These are phyloP conservation scores for Microcebus jonahi DNA, from an alignment of 2,113 vertebrate genomes.

Conservation along the genomic window DNA sequence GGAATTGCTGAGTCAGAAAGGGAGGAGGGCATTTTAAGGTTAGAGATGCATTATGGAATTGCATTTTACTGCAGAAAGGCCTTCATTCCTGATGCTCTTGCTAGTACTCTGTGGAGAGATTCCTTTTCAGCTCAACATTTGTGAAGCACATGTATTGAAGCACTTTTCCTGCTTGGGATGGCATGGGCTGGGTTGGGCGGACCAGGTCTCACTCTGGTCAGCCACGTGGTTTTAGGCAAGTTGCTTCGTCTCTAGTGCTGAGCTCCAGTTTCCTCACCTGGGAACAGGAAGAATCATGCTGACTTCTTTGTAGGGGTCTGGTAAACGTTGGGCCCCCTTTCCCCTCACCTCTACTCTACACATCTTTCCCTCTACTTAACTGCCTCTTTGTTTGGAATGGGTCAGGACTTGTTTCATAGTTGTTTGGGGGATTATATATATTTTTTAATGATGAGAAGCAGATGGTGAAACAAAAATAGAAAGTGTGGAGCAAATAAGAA, in stretches of 20 bases:
- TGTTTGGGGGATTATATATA: not conserved
- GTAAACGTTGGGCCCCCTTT: not conserved
- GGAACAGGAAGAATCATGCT: not conserved
- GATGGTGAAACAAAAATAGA: not conserved
- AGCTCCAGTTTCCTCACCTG: not conserved
- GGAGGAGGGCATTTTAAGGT: not conserved
- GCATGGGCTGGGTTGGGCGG: no score
- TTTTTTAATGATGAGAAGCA: not conserved
- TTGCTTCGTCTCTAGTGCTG: not conserved
- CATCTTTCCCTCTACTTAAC: not conserved
- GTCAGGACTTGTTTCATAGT: not conserved
- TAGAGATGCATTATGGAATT: not conserved
- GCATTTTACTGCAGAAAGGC: not conserved
- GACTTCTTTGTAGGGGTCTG: not conserved
- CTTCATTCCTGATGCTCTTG: not conserved
- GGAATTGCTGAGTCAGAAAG: not conserved
- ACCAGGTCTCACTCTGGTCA: not conserved
- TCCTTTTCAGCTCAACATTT: not conserved
- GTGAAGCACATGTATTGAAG: not conserved
- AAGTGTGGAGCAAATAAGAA: not conserved
- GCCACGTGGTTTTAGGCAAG: not conserved
- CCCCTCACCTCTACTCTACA: not conserved
- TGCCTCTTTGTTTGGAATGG: not conserved
- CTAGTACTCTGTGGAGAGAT: no score
- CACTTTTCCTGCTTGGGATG: not conserved